Conservation (phyloP, 1,140 invertebrate genomes). For the Fopius arisanus region DNA sequence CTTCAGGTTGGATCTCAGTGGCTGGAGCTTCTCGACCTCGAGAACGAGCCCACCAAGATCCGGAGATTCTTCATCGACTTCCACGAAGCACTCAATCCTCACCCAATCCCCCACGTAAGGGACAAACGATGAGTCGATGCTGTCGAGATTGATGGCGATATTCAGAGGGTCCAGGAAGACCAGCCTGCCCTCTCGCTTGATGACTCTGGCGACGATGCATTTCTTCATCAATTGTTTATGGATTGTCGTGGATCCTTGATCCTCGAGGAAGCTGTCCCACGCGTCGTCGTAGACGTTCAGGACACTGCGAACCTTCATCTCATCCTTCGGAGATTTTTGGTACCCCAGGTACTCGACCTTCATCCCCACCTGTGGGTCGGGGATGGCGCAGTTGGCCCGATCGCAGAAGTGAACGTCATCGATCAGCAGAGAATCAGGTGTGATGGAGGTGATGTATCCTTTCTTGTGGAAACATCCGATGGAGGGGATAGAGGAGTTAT, state of each 20-base stretch:
- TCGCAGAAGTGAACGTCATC: constrained; percentile 51
- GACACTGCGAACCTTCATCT: constrained; percentile 51
- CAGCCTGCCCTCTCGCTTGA: constrained; percentile 58
- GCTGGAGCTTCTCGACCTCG: constrained; percentile 66
- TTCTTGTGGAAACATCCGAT: constrained; percentile 48
- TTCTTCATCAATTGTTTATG: constrained; percentile 56
- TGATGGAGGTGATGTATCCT: constrained; percentile 46
- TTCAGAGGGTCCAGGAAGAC: constrained; percentile 65
- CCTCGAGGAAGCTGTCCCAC: constrained; percentile 37
- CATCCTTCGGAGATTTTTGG: constrained; percentile 35
- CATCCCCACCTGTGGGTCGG: constrained; percentile 43
- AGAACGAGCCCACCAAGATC: constrained; percentile 67
- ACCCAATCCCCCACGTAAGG: constrained; percentile 73
- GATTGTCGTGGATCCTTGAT: background rate
- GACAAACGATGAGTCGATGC: constrained; percentile 63
- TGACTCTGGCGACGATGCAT: constrained; percentile 66
- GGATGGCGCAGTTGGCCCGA: constrained; percentile 18
- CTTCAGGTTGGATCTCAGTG: constrained; percentile 65
- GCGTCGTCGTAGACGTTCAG: constrained; percentile 37
- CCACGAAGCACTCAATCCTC: constrained; percentile 66
- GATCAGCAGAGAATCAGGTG: constrained; percentile 43
- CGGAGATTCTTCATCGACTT: constrained; percentile 64
- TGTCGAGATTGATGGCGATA: constrained; percentile 66
- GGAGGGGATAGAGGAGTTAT: background rate
- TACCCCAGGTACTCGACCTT: constrained; percentile 50